Evolutionary conservation across 1,140 invertebrate species (phyloP), one percentile per base, ranked within the genome.

Genomic region (Helicoverpa zea): DNA sequence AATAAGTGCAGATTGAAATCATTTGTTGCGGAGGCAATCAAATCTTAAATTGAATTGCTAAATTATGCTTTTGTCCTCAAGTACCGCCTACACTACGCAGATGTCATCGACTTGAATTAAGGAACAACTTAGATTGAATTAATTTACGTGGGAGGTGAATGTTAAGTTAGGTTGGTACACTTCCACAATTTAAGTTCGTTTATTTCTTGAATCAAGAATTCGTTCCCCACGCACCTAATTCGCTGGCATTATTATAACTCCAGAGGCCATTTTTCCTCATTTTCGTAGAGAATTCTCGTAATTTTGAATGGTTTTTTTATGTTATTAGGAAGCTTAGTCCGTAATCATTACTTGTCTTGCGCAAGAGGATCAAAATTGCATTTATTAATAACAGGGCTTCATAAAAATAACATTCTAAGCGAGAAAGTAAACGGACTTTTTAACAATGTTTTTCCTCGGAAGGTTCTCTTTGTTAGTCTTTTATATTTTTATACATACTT

Each of bases 81-180:
- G 4, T 43, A 43, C 43, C 14, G 16, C 11, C 16, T 66, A 13
- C 12, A 13, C 49, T 18, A 49, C 47, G 35, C 47, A 49, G 16
- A 47, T 68, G 43, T 49, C 64, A 68, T 68, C 64, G 16, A 43
- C 43, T 23, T 68, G 16, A 43, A 47, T 68, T 16, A 68, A 43
- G 11, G 64, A 68, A 16, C 23, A 76, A 76, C 54, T 76, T 76
- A 51, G 74, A 76, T 76, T 76, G 59, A 76, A 76, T 76, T 43
- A 63, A 76, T 76, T 76, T 63, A 18, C 47, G 58, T 76, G 35
- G 54, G 16, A 18, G 18, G 72, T n/a, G 43, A 74, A 59, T 58
- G 54, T 74, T 74, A 43, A 58, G 54, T 56, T 14, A 76, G 58
- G 58, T 14, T 51, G 16, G 47, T 18, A 43, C 5, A 43, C 35